Base-by-base conservation (phyloP, 1,140 invertebrate species). In the Drosophila quadrilineata region DNA sequence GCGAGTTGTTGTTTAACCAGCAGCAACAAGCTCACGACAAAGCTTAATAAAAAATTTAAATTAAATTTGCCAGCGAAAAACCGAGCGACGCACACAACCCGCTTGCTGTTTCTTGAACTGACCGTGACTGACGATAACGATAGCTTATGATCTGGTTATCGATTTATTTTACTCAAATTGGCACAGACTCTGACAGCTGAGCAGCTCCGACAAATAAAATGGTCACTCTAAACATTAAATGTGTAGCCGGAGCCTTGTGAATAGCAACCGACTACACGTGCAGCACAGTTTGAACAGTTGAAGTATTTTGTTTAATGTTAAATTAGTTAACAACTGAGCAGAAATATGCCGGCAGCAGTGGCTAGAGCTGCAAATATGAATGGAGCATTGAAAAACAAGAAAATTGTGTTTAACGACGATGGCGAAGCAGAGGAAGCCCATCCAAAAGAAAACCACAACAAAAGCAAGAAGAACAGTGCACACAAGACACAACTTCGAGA, bases 331-430 rank as follows among this genome's bases (percentile, higher is more conserved):
- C 46, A 59, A 48, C 40, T 40, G 31, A 57, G 9, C 36, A 31
- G 26, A 52, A 85, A 40, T 19, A 88, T 88, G 86, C 62, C 76
- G 65, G 85, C 75, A 67, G 66, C 74, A 41, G 53, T 71, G 31
- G 67, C 71, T 22, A 64, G 35, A 62, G 60, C 58, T 49, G 59
- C 54, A 31, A 65, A 71, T 26, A 63, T 85, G 6, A 60, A 68
- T 40, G 60, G 68, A 3, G 46, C 67, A 41, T 31, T 46, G 10
- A 85, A 75, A 65, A 84, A 87, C 14, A 88, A 89, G 29, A 89
- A 88, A 56, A 88, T 89, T 12, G 54, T 88, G 0, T 89, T 89
- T 14, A 70, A 73, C 21, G 88, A 89, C 5, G 64, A 88, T 1
- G 88, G 84, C 2, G 75, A 88, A 48, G 73, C 22, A 77, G 10